Evolutionary conservation across 2,888 invertebrate genomes (phyloP).

Genomic region (Amaurobius ferox): DNA sequence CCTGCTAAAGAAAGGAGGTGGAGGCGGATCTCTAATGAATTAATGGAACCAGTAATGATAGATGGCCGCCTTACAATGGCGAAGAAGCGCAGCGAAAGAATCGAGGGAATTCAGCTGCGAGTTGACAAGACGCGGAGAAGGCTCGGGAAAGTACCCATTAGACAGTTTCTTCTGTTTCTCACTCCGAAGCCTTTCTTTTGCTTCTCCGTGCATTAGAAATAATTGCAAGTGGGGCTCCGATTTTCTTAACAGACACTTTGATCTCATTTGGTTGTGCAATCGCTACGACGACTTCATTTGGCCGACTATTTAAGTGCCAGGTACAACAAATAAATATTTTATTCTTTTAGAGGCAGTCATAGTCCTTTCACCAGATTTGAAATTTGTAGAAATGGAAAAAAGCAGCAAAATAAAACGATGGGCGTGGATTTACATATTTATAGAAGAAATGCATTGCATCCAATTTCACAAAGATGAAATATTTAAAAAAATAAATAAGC

Average conservation of each 20-base stretch:
- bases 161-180: conserved; percentile 34
- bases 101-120: conserved; percentile 44
- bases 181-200: conserved; percentile 10
- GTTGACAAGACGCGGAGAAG: conserved; percentile 56
- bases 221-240: conserved; percentile 28
- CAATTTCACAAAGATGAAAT: no score
- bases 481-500: no score
- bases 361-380: no score
- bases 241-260: conserved; percentile 18
- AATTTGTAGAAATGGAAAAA: no score
- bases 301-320: no score
- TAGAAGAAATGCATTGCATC: no score
- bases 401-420: no score
- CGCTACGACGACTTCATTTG: background rate
- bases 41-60: conserved; percentile 72
- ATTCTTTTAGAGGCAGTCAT: no score
- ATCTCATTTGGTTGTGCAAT: conserved; percentile 14
- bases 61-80: conserved; percentile 46
- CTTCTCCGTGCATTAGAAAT: conserved; percentile 30
- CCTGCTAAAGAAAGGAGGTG: conserved; percentile 50
- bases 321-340: no score
- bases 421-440: no score
- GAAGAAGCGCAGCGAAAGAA: conserved; percentile 54
- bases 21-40: conserved; percentile 68
- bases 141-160: conserved; percentile 51